Base-by-base conservation (phyloP, 2,888 invertebrate species). In the Macrophya annulata region DNA sequence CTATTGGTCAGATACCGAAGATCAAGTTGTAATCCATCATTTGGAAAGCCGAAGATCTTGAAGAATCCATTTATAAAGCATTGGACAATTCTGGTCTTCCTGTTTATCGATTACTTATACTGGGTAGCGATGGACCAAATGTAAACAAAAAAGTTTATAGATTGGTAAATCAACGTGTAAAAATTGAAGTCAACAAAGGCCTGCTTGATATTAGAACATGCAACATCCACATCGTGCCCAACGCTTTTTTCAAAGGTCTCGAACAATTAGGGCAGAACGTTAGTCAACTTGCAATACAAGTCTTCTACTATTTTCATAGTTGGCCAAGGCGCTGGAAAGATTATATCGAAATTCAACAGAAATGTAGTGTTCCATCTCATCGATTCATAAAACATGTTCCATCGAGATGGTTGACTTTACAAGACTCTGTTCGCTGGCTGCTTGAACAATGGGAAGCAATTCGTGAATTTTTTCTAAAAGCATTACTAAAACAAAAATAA, bases 381-480 rank as follows among this genome's bases (percentile, higher is more conserved):
- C 71, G 84, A 55, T 86, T 86, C 72, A 84, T 86, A 45, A 86
- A 86, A 48, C 86, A 86, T 84, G 86, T 86, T n/a, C 77, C 62
- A 37, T 81, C 72, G 21, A 79, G 86, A 77, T 86, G 86, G 86
- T 76, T 86, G 81, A 85, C 86, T 55, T 37, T 86, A 51, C 81
- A 86, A 68, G 25, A 43, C 45, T 55, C 85, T 68, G 81, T 65
- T 65, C 76, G 43, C 76, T 40, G 86, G 43, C 51, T 86, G 31
- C 37, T 86, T 76, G 85, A 86, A 59, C 86, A 86, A 76, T 86
- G 86, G 86, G 62, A 84, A 59, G 86, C 86, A 76, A 48, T 86
- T 37, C 43, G 82, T 37, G 76, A 86, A 40, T 86, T 83, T 82
- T 86, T 86, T 62, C 68, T 85, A 72, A 45, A 74, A 72, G 82